These are phyloP conservation scores for Caloenas nicobarica DNA, from an alignment of 2,113 vertebrate genomes.

Conservation along the genomic window DNA sequence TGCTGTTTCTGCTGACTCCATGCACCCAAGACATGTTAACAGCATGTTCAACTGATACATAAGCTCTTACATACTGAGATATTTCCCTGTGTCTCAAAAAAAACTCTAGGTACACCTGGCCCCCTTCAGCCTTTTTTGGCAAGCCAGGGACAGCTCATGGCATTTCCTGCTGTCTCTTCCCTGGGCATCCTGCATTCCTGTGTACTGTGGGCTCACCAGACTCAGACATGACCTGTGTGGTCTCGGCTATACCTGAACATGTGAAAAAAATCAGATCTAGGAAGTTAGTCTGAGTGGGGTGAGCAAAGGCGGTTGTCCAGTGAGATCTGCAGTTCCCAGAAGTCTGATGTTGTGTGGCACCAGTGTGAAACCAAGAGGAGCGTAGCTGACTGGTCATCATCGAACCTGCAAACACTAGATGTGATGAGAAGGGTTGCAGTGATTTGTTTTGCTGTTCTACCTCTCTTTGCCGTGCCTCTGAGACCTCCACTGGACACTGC, in stretches of 20 bases:
- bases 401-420: not conserved
- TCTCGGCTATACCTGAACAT: not conserved
- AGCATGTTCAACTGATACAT: rapidly evolving
- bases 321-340: not conserved
- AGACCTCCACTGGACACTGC: not conserved
- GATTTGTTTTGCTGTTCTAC: not conserved
- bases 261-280: not conserved
- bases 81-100: not conserved
- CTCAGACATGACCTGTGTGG: rapidly evolving
- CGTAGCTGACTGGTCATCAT: not conserved
- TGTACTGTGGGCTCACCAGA: not conserved
- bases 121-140: not conserved
- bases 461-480: not conserved
- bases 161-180: not conserved
- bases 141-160: not conserved
- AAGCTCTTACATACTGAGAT: not conserved
- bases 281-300: not conserved
- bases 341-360: not conserved
- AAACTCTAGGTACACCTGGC: not conserved
- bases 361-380: not conserved
- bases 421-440: not conserved
- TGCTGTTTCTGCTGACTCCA: not conserved
- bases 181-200: not conserved
- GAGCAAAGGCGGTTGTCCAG: not conserved
- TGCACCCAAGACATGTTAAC: not conserved